Base-by-base conservation (phyloP, 2,797 vertebrate species). In the Clarias fuscus region DNA sequence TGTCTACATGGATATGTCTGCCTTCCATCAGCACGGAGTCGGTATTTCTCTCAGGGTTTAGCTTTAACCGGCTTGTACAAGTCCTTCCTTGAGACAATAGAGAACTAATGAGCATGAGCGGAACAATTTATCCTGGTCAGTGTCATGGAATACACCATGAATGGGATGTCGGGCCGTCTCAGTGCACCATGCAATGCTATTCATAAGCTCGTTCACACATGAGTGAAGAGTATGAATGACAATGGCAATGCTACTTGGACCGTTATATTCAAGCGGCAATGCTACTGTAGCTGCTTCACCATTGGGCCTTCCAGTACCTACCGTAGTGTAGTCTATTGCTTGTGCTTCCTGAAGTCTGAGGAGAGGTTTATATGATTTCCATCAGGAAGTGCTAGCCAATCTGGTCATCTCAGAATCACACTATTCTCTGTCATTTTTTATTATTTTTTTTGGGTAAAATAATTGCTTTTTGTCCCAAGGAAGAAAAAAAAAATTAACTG, bases 1-100 rank as follows among this genome's bases (percentile, higher is more conserved):
- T 71, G 67, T 24, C 65, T 83, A 70, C 81, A 70, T 59, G 5
- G 43, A 83, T 83, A 58, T 58, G 30, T 33, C 11, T n/a, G 20
- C 27, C 27, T 58, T 83, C 48, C 20, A 24, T 58, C 64, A 70
- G 65, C 62, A 20, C 40, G 20, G 80, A 24, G 53, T 70, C 48
- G 14, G 43, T 58, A 82, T 30, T 68, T 22, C 64, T 68, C 37
- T 37, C 0, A 37, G n/a, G 79, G 62, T 33, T 58, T 82, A 37
- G 48, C 65, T 48, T 27, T 24, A 5, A 27, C 73, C 18, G 33
- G 77, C 22, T n/a, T 64, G 22, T 20, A 22, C 48, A 70, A 24
- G n/a, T 56, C 14, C 43, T 70, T 22, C 11, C 20, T 82, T 33
- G 27, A 70, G 48, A 70, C 48, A 30, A 70, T 14, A 15, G 65